phyloP scores from a whole-genome alignment of 53 echinoderm and acorn worm species.

The Luidia sarsii region DNA sequence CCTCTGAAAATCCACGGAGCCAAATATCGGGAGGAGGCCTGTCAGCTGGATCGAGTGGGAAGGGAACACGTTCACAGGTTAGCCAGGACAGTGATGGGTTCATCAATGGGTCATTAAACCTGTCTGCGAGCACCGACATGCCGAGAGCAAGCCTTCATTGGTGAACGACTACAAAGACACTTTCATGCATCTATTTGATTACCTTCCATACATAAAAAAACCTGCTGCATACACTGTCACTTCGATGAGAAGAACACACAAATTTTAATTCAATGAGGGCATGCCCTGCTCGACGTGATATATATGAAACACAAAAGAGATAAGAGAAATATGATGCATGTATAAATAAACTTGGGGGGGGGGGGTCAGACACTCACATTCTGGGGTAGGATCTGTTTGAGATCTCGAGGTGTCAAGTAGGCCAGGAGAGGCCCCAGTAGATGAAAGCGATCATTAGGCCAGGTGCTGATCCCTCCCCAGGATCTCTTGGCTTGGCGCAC shows the following conservation, averaged over 20 bases:
- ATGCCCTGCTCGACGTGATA: too few relatives aligned
- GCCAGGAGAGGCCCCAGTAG: constrained; percentile 45
- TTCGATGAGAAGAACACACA: too few relatives aligned
- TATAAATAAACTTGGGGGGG: background rate
- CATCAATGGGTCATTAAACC: too few relatives aligned
- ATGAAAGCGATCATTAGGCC: constrained; percentile 29
- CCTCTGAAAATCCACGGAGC: constrained; percentile 23
- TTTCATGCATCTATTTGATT: too few relatives aligned
- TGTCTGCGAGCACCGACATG: too few relatives aligned
- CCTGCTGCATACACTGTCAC: too few relatives aligned
- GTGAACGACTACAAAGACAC: too few relatives aligned
- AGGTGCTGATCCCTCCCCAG: constrained; percentile 42
- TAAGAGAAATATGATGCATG: background rate
- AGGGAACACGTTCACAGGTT: too few relatives aligned
- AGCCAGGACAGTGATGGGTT: too few relatives aligned
- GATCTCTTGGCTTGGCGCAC: constrained; percentile 23
- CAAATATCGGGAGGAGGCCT: constrained; percentile 27
- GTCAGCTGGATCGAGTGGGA: constrained; percentile 42
- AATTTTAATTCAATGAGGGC: too few relatives aligned
- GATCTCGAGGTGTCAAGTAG: constrained; percentile 37
- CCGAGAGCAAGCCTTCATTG: too few relatives aligned
- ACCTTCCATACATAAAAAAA: too few relatives aligned
- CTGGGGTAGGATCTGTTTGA: constrained; percentile 20
- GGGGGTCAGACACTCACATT: constrained; percentile 16
- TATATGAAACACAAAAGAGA: background rate